These are phyloP conservation scores for Lutraria lutraria DNA, from an alignment of 2,888 invertebrate genomes.

Conservation along the genomic window DNA sequence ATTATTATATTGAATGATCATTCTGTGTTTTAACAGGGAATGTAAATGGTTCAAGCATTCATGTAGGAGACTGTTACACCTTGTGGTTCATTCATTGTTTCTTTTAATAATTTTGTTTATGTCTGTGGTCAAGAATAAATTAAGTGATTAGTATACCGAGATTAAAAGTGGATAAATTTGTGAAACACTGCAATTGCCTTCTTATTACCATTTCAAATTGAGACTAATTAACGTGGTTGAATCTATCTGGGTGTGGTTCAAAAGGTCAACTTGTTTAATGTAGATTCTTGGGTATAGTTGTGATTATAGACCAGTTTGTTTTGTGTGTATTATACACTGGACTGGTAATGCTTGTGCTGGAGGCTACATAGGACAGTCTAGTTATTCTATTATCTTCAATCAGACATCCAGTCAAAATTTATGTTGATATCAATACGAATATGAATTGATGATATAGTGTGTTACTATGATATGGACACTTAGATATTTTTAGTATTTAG, in stretches of 20 bases:
- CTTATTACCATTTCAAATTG: constrained; percentile 8
- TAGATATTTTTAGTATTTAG: background rate
- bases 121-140: background rate
- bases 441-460: background rate
- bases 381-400: constrained; percentile 5
- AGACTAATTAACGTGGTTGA: background rate
- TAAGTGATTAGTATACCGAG: constrained; percentile 4
- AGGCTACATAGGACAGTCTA: background rate
- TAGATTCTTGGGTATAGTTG: background rate
- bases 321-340: constrained; percentile 7
- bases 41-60: too few relatives aligned
- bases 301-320: background rate
- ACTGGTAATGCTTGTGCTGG: background rate
- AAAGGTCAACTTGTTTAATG: constrained; percentile 14
- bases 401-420: background rate
- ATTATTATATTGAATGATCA: background rate
- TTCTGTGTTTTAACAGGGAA: background rate
- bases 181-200: background rate
- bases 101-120: background rate
- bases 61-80: background rate
- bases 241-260: background rate
- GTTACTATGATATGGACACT: background rate
- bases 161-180: constrained; percentile 9
- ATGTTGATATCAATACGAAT: constrained; percentile 4
- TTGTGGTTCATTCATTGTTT: constrained; percentile 11